phyloP scores from a whole-genome alignment of 2,797 vertebrate genomes.

The Anguilla marmorata region DNA sequence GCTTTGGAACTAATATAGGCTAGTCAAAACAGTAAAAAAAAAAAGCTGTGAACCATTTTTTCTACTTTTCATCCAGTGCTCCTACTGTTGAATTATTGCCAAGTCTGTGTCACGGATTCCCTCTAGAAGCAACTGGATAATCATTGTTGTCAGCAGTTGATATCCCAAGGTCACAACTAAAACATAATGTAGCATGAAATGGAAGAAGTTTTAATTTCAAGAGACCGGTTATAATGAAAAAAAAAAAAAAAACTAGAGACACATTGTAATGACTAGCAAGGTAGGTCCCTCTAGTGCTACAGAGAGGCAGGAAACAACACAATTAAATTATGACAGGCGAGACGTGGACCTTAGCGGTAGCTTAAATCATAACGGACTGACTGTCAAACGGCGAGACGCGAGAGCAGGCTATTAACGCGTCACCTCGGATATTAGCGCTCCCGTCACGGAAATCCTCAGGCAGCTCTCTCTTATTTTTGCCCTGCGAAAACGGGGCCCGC shows the following conservation, averaged over 20 bases:
- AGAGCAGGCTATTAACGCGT: conserved; percentile 75
- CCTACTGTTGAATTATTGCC: background rate
- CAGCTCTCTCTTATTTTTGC: background rate
- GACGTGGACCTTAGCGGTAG: conserved; percentile 74
- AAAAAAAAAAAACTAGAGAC: conserved; percentile 3
- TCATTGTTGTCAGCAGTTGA: conserved; percentile 80
- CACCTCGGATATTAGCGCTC: conserved; percentile 61
- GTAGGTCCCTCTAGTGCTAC: conserved; percentile 65
- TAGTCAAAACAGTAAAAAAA: background rate
- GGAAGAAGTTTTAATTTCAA: conserved; percentile 71
- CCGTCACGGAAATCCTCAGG: background rate
- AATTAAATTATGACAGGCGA: conserved; percentile 86
- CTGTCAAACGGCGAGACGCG: conserved; percentile 59
- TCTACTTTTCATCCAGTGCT: background rate
- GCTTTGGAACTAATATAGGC: background rate
- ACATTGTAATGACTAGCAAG: conserved; percentile 56
- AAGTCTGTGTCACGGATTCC: conserved; percentile 69
- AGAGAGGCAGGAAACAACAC: conserved; percentile 77
- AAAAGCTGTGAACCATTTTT: background rate
- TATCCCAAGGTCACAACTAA: conserved; percentile 80
- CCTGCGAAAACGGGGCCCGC: background rate
- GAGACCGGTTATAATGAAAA: conserved; percentile 7
- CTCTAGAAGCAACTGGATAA: conserved; percentile 76
- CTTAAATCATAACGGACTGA: conserved; percentile 78
- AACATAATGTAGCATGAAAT: conserved; percentile 76